Evolutionary conservation across 2,888 invertebrate species (phyloP), one percentile per base, ranked within the genome.

Genomic region (Cantharis rustica): DNA sequence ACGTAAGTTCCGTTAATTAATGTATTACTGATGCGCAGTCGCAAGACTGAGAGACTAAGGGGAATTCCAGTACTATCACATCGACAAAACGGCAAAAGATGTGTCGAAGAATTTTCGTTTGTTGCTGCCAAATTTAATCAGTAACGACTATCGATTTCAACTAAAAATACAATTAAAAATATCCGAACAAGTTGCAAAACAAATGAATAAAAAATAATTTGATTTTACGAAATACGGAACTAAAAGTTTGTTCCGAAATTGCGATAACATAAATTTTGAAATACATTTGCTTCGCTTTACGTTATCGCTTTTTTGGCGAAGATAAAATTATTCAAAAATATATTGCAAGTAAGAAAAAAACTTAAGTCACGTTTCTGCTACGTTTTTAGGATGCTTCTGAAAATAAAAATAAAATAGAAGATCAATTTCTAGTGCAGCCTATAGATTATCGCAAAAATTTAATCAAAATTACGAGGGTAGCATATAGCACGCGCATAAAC

Each of bases 401-500:
- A 66, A 66, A 66, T 20, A 66, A 20, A 66, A n/a, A 23, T 66
- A 20, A 66, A 66, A 66, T 66, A 66, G 17, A 66, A 23, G 64
- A 66, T 66, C 64, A 66, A 66, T 66, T 66, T 66, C 20, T 20
- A 66, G 23, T 20, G 64, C 23, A 23, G 17, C 16, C 63, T 66
- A 66, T 66, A 66, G 64, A 66, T 66, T 66, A 66, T 66, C 64
- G 20, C 64, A 66, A 66, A 66, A 66, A 66, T 66, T 66, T 66
- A 66, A 66, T 66, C 64, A 66, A 66, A 66, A 66, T 66, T 66
- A 66, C 64, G 64, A 66, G 64, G 20, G 23, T 66, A 23, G 64
- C 20, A n/a, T 17, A 17, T 63, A 63, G 63, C 17, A 63, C 23
- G 23, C 64, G 64, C 64, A 66, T 66, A 66, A 66, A 66, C 17